Base-by-base conservation (phyloP, 2,113 vertebrate species). In the Numenius arquata region DNA sequence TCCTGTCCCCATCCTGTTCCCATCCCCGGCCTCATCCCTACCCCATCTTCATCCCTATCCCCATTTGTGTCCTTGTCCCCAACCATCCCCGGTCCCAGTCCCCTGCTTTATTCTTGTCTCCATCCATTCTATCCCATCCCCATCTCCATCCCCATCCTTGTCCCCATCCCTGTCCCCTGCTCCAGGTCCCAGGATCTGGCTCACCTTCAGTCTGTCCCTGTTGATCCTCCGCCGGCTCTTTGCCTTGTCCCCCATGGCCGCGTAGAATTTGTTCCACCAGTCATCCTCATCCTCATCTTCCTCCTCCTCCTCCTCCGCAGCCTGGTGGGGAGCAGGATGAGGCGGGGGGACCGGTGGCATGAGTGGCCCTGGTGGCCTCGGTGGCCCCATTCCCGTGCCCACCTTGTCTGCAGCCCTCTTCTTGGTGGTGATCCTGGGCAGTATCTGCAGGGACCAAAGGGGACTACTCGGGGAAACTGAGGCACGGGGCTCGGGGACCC, bases 231-330 rank as follows among this genome's bases (percentile, higher is more conserved):
- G 4, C 7, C 3, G 14, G 22, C 43, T 70, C 56, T 94, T 96
- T 4, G 48, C 47, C 5, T 36, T 66, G 5, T 98, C 95, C 5
- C 95, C 97, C 2, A 71, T 65, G 48, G 98, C 97, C 1, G 73
- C 81, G 1, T 97, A 97, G 45, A 96, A 97, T 89, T 97, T 98
- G 93, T 95, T 98, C 98, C 98, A 98, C 98, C 98, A 98, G 30
- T 98, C 98, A 1, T 93, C 91, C 2, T 97, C 95, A 0, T 96
- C 91, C 2, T 97, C 95, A 0, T 96, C 85, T 0, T 97, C 94
- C 0, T 97, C 95, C 22, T 98, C 87, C 2, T 97, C 70, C 8
- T 97, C 77, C 2, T 82, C 70, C 0, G 29, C 87, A 40, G 93
- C 85, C 80, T 90, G 62, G 3, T 1, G 10, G 26, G 66, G 23